Percentiles rank a stretch among this genome's conserved stretches.
phyloP scores from a whole-genome alignment of 2,797 vertebrate genomes.

The Mastacembelus armatus region DNA sequence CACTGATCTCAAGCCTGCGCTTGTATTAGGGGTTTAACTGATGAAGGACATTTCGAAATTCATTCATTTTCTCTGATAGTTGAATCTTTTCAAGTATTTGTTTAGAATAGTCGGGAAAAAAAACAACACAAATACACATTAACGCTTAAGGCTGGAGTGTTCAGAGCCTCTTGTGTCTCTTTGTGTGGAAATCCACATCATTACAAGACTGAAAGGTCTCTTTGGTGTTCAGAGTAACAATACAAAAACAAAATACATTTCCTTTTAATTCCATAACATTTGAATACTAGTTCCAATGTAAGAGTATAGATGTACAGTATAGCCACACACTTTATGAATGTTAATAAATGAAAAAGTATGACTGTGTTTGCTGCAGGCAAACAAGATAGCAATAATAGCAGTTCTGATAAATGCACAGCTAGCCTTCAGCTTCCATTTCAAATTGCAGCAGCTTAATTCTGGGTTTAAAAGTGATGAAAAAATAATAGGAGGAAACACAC shows the following conservation, averaged over 20 bases:
- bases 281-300: background rate
- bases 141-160: background rate
- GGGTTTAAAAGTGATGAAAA: no score
- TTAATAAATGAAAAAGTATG: conserved; percentile 6
- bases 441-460: no score
- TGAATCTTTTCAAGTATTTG: background rate
- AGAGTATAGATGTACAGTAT: background rate
- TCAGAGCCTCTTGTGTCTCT: background rate
- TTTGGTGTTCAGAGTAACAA: background rate
- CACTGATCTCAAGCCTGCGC: background rate
- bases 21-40: background rate
- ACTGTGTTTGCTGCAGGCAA: background rate
- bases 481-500: no score
- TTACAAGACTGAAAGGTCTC: background rate
- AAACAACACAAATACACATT: background rate
- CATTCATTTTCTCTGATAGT: background rate
- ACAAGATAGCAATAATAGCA: background rate
- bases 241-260: background rate
- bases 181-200: background rate
- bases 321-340: background rate
- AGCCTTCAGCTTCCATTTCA: background rate
- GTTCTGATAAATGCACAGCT: background rate
- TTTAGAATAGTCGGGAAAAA: background rate
- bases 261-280: background rate
- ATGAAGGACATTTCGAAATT: background rate